These are phyloP conservation scores for Drosophila sordidula DNA, from an alignment of 2,888 invertebrate species.

Conservation along the genomic window DNA sequence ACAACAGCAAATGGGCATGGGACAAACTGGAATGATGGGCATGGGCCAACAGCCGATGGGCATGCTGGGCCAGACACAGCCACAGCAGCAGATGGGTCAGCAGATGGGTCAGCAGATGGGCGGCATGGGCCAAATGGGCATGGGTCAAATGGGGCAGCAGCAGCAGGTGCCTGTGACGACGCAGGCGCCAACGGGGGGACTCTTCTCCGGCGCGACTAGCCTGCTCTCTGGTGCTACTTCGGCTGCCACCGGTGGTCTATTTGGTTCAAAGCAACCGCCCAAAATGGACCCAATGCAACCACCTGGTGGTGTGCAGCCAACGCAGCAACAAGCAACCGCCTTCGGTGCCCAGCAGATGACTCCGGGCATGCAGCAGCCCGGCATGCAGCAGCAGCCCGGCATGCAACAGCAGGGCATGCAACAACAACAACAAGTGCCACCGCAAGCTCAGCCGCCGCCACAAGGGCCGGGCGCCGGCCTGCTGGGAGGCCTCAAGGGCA, in stretches of 20 bases:
- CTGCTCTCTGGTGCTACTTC: slow-evolving; percentile 85
- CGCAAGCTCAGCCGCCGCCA: slow-evolving; percentile 84
- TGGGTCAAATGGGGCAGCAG: slow-evolving; percentile 76
- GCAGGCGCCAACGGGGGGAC: slow-evolving; percentile 83
- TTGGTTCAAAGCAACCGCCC: slow-evolving; percentile 85
- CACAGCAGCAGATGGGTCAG: slow-evolving; percentile 70
- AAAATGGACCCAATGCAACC: slow-evolving; percentile 86
- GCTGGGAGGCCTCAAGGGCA: slow-evolving; percentile 95
- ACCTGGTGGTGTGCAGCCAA: slow-evolving; percentile 84
- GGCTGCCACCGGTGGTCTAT: slow-evolving; percentile 85
- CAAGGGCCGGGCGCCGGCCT: slow-evolving; percentile 91
- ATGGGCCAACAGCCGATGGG: slow-evolving; percentile 69
- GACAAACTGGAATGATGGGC: slow-evolving; percentile 62
- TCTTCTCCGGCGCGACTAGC: slow-evolving; percentile 85
- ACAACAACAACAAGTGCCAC: slow-evolving; percentile 85
- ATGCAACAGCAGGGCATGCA: slow-evolving; percentile 65
- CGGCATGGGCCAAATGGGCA: slow-evolving; percentile 66
- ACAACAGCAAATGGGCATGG: slow-evolving; percentile 76
- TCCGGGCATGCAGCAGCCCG: slow-evolving; percentile 59
- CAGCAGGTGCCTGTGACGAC: slow-evolving; percentile 83
- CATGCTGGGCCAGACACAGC: slow-evolving; percentile 82
- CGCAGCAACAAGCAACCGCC: slow-evolving; percentile 84
- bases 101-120: slow-evolving; percentile 64
- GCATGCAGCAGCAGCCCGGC: slow-evolving; percentile 34
- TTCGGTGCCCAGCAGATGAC: slow-evolving; percentile 82